Evolutionary conservation across 2,888 invertebrate species (phyloP), one percentile per base, ranked within the genome.

Genomic region (Eupsilia transversa): DNA sequence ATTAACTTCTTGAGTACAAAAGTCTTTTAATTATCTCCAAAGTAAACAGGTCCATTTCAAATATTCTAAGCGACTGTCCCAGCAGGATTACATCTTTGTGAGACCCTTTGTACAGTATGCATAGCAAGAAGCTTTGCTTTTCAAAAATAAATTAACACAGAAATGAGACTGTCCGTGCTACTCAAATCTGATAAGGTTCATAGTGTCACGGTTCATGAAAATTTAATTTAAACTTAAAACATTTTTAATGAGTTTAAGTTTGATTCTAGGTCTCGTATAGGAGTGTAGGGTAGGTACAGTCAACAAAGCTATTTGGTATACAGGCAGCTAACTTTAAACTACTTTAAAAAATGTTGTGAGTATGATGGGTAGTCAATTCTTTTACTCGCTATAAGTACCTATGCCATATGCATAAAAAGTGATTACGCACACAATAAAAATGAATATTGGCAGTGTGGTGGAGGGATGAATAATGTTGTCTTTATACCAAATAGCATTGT

Each of bases 21-120:
- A 72, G 57, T 72, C 54, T 65, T 43, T 80, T 84, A 69, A 82
- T 80, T 80, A 84, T 52, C 64, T 65, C 60, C 70, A 65, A n/a
- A 80, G 65, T 69, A 82, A 84, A 80, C 71, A 52, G 33, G 66
- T 67, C 59, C 70, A 57, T 65, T 74, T 65, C 33, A 60, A 80
- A 71, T 74, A 71, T 61, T 73, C 46, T 41, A 35, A 56, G 63
- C 27, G 57, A 57, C 30, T 64, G 60, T 67, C 64, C 38, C 70
- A 35, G 64, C 63, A 46, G 63, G 59, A 83, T 74, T 65, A 74
- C 49, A 64, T 70, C 63, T 71, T 80, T 63, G 35, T 46, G 66
- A 57, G 57, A 61, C 52, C 64, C 64, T 71, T 80, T 80, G 59
- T 64, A 33, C 57, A 52, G 30, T 59, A 41, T 41, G 69, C 56